Base-by-base conservation (phyloP, 2,797 vertebrate species). In the Notoglanidium macrostoma region DNA sequence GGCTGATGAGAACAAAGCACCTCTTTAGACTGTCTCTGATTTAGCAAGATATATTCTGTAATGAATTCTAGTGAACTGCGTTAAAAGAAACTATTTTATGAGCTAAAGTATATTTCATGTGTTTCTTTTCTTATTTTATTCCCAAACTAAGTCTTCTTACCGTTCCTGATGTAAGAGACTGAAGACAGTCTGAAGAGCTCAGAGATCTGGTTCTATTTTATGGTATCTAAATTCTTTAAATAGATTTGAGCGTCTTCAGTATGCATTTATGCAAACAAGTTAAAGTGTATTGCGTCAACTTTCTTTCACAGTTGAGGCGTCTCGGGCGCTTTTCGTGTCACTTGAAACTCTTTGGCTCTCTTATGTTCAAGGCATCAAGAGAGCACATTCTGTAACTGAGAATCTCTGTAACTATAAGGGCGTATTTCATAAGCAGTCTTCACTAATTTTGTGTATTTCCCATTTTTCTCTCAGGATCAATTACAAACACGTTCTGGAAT, bases 401-500 rank as follows among this genome's bases (percentile, higher is more conserved):
- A 82, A 40, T 83, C 72, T 84, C 65, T 51, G 54, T 59, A 72
- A 51, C 85, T 77, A 73, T 35, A 65, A 72, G 26, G 54, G 1
- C 54, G 19, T 61, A 59, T 72, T 82, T 88, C 65, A 26, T 68
- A 78, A 72, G 61, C 68, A 76, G 44, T 72, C 51, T 40, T 49
- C 88, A 55, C 32, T 68, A 68, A 23, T 89, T 63, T 88, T 88
- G 70, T 91, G 77, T 77, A 86, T 76, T 89, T 89, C 72, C 82
- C 73, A 73, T 86, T 87, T 78, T 89, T 83, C 73, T 84, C 29
- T 63, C 51, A 83, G 73, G 86, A 87, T 76, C 65, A 59, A 65
- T 89, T 90, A 88, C 77, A 89, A 90, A 85, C 82, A 85, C 32
- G 84, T 79, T 86, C 46, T 26, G 91, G 83, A 92, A 92, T 92